Percentiles rank a stretch among this genome's conserved stretches.
These are phyloP conservation scores for Fundulus diaphanus DNA, from an alignment of 2,797 vertebrate genomes.

Conservation along the genomic window DNA sequence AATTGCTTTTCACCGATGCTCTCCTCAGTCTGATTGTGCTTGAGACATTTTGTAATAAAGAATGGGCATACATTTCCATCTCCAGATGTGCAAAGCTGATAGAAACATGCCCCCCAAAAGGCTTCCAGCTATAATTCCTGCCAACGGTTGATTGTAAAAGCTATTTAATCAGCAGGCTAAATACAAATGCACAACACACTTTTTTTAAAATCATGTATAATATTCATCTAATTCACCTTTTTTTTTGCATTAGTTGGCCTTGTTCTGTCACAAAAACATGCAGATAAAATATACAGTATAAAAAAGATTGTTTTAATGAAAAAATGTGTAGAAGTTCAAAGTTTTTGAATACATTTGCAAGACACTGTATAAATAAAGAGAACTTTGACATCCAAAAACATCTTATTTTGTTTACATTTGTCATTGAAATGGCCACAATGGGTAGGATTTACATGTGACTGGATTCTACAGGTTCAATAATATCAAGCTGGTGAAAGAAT, in stretches of 20 bases:
- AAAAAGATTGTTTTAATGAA: neutral
- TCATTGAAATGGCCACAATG: too few relatives aligned
- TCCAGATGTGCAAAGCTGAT: neutral
- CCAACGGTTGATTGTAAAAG: neutral
- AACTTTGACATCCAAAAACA: neutral
- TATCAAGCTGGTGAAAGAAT: too few relatives aligned
- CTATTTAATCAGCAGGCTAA: neutral
- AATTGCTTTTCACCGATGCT: neutral
- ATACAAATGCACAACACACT: neutral
- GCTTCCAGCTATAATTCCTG: neutral
- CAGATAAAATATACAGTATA: neutral
- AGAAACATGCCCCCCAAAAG: neutral
- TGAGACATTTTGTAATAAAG: neutral
- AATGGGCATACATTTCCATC: neutral
- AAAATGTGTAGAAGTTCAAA: neutral
- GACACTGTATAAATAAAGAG: neutral
- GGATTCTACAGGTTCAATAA: too few relatives aligned
- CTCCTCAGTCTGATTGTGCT: neutral
- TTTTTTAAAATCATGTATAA: neutral
- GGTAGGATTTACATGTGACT: too few relatives aligned
- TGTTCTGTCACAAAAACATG: neutral
- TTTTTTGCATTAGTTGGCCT: neutral
- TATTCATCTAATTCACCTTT: neutral
- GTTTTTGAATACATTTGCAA: neutral
- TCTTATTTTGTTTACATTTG: too few relatives aligned